Evolutionary conservation across 2,113 vertebrate species (phyloP).

Genomic region (Scopus umbretta): DNA sequence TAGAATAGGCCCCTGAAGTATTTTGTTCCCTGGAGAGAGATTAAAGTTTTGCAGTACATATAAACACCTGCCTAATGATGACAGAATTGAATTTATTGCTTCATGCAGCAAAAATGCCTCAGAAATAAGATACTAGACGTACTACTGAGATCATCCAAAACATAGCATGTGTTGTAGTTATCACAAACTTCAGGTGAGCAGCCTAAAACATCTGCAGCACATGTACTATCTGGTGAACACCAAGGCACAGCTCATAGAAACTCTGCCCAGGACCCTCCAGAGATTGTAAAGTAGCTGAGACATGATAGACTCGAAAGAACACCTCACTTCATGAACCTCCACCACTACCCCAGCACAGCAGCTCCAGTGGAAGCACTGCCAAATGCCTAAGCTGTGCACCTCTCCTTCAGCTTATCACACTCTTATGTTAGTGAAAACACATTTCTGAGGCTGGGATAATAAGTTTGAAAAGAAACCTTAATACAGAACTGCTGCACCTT

Average conservation of each 20-base stretch:
- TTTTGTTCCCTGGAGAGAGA: slow-evolving; percentile 32
- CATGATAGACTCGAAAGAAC: slow-evolving; percentile 30
- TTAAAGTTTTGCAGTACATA: slow-evolving; percentile 55
- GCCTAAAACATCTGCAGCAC: slow-evolving; percentile 34
- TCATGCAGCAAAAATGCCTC: slow-evolving; percentile 45
- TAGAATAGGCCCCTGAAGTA: not conserved
- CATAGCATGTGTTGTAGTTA: not conserved
- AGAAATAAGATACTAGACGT: slow-evolving; percentile 49
- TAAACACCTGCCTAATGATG: slow-evolving; percentile 59
- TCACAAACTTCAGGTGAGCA: slow-evolving; percentile 40
- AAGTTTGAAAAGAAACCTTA: slow-evolving; percentile 56
- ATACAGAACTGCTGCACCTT: slow-evolving; percentile 46
- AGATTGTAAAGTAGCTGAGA: slow-evolving; percentile 29
- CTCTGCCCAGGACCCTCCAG: slow-evolving; percentile 3
- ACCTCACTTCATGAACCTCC: slow-evolving; percentile 37
- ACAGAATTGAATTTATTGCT: slow-evolving; percentile 54
- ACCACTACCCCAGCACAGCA: not conserved
- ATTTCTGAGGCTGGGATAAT: slow-evolving; percentile 59
- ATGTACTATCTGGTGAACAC: slow-evolving; percentile 33
- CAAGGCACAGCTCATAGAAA: slow-evolving; percentile 11
- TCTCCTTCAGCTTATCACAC: slow-evolving; percentile 53
- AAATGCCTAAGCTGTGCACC: slow-evolving; percentile 3
- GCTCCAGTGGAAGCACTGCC: slow-evolving; percentile 34
- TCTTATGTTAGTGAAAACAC: slow-evolving; percentile 64
- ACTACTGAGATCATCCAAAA: slow-evolving; percentile 24